Conservation (phyloP, 2,888 invertebrate species). For the Nemapogon koenigi region DNA sequence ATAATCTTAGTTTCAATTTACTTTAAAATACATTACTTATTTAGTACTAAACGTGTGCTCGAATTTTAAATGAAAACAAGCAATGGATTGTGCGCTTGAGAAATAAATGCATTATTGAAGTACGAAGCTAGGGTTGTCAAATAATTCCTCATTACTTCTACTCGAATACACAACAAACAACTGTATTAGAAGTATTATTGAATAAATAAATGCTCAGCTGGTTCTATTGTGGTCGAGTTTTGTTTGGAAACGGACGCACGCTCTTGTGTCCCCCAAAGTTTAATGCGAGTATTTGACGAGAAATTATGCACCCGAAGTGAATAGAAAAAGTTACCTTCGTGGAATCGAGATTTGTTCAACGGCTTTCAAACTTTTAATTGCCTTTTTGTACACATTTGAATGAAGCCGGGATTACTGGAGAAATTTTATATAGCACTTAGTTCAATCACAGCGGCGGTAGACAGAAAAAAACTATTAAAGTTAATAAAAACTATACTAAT, state of each 20-base stretch:
- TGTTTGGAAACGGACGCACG: slow-evolving; percentile 2
- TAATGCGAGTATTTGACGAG: not conserved
- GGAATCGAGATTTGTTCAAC: not conserved
- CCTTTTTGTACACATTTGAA: not conserved
- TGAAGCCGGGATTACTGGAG: not conserved
- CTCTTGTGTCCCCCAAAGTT: not conserved
- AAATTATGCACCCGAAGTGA: slow-evolving; percentile 6
- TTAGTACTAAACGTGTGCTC: too few species aligned
- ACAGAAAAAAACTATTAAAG: not conserved
- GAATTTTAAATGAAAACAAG: not conserved
- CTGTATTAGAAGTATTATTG: slow-evolving; percentile 23
- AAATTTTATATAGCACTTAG: not conserved
- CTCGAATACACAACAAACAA: slow-evolving; percentile 26
- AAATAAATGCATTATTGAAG: too few species aligned
- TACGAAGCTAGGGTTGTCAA: slow-evolving; percentile 5
- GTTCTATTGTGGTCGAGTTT: slow-evolving; percentile 21
- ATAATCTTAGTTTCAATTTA: too few species aligned
- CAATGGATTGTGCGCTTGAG: not conserved
- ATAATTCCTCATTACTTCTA: slow-evolving; percentile 25
- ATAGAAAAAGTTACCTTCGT: slow-evolving; percentile 7
- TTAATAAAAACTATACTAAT: not conserved
- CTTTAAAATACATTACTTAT: too few species aligned
- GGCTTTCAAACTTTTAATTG: slow-evolving; percentile 1
- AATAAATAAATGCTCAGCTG: slow-evolving; percentile 30
- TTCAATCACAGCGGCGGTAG: not conserved